These are phyloP conservation scores for Drosophila lacicola DNA, from an alignment of 2,888 invertebrate genomes.

Conservation along the genomic window DNA sequence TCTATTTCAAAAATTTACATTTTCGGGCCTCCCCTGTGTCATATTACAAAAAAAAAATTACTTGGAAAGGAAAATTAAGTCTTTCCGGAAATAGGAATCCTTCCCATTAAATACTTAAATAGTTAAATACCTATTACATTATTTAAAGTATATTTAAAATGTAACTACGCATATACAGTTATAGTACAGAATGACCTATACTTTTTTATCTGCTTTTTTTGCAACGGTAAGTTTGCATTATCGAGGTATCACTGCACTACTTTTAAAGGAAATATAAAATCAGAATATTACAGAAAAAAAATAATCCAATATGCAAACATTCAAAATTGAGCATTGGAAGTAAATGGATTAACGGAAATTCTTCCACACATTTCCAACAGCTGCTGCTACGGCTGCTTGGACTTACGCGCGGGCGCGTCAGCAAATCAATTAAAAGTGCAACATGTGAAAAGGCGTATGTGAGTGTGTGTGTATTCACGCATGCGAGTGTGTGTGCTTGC, in stretches of 20 bases:
- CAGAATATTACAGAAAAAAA: too few species aligned
- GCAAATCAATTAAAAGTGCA: conserved; percentile 61
- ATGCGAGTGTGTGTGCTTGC: not conserved
- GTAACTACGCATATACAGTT: too few species aligned
- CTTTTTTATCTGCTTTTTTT: not conserved
- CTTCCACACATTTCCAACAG: conserved; percentile 65
- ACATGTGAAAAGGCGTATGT: conserved; percentile 1
- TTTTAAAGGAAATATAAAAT: too few species aligned
- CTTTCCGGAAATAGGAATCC: not conserved
- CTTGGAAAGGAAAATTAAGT: not conserved
- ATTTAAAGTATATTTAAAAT: not conserved
- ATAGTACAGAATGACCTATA: not conserved
- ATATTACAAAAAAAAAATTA: conserved; percentile 4
- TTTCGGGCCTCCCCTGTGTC: not conserved
- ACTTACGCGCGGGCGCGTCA: conserved; percentile 29
- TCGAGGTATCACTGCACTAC: not conserved
- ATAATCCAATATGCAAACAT: not conserved
- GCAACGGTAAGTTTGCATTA: not conserved
- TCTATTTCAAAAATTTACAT: not conserved
- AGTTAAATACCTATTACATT: not conserved
- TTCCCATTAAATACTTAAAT: not conserved
- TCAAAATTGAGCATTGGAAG: conserved; percentile 2
- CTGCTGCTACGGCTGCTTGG: conserved; percentile 47
- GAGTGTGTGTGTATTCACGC: not conserved
- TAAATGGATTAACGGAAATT: conserved; percentile 27